phyloP scores from a whole-genome alignment of 2,888 invertebrate species.

The Plebejus anna region DNA sequence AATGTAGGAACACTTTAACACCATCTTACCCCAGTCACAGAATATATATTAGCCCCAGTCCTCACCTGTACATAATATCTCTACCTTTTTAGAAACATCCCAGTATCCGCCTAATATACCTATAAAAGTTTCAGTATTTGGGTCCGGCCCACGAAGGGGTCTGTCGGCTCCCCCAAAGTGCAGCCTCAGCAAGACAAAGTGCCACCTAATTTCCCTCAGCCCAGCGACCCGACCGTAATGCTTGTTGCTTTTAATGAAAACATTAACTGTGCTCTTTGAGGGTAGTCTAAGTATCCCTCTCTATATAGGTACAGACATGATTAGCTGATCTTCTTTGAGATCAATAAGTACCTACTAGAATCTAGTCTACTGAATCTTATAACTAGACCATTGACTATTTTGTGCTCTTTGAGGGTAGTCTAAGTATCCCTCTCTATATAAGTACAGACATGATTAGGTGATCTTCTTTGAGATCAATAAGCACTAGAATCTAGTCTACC shows the following conservation, averaged over 20 bases:
- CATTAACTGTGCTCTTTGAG: conserved; percentile 57
- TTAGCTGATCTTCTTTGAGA: too few species aligned
- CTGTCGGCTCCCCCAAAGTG: conserved; percentile 35
- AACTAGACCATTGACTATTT: too few species aligned
- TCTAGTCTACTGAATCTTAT: too few species aligned
- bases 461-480: too few species aligned
- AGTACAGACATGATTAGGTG: neutral
- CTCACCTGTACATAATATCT: too few species aligned
- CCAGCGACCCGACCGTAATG: conserved; percentile 64
- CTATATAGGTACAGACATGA: neutral
- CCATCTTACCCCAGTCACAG: neutral
- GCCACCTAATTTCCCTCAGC: conserved; percentile 62
- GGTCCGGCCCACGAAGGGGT: conserved; percentile 30
- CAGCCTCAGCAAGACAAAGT: conserved; percentile 64
- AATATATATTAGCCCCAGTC: neutral
- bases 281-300: too few species aligned
- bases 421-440: neutral
- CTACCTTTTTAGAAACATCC: too few species aligned
- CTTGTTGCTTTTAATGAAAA: conserved; percentile 72
- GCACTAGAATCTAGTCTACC: too few species aligned
- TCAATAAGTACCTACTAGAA: too few species aligned
- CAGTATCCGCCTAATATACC: neutral
- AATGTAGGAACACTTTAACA: too few species aligned
- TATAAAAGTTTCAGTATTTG: conserved; percentile 28
- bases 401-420: conserved; percentile 43